Evolutionary conservation across 2,113 vertebrate species (phyloP).

Genomic region (Monarcha castaneiventris): DNA sequence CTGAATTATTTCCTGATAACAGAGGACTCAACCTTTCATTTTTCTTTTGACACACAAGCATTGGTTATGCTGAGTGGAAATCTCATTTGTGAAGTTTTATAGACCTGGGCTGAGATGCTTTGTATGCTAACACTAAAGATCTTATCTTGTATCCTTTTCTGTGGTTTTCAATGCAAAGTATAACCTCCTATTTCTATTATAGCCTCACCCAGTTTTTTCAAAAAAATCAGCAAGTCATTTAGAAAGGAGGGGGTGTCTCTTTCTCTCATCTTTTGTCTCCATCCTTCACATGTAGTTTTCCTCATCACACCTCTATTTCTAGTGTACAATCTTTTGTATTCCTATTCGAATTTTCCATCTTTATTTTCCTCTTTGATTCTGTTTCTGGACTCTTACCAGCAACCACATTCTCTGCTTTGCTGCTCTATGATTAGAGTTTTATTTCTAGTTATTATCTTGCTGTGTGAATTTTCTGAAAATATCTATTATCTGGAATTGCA

Average conservation of each 20-base stretch:
- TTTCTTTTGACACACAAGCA: background rate
- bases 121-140: background rate
- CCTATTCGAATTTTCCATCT: background rate
- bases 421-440: background rate
- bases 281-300: background rate
- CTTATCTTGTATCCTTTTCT: background rate
- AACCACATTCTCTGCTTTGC: background rate
- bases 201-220: background rate
- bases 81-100: constrained; percentile 4
- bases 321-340: background rate
- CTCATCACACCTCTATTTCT: background rate
- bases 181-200: background rate
- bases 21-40: background rate
- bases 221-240: background rate
- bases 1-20: background rate
- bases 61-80: background rate
- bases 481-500: background rate
- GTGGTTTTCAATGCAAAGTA: background rate
- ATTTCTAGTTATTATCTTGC: constrained; percentile 5
- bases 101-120: background rate
- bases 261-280: background rate
- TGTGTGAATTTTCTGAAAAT: background rate
- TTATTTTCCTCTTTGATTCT: background rate
- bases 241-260: background rate
- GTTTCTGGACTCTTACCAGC: background rate